Base-by-base conservation (phyloP, 2,888 invertebrate species). In the Dolichomitus sp. region DNA sequence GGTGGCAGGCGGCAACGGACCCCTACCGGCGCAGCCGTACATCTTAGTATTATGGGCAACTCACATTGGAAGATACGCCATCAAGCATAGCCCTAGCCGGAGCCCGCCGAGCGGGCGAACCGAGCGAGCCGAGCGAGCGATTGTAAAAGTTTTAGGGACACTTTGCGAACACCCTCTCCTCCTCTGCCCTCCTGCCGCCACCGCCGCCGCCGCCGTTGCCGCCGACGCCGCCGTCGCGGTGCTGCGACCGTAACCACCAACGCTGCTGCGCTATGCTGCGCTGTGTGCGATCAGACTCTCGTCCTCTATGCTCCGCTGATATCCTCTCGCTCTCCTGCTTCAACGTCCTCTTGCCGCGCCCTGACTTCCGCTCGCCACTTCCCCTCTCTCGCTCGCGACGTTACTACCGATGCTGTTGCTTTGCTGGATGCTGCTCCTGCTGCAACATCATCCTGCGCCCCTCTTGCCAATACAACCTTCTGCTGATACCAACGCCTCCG, bases 51-150 rank as follows among this genome's bases (percentile, higher is more conserved):
- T 95, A 95, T 95, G 95, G 95, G 94, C 95, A 94, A 95, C 95
- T 95, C 95, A 95, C 95, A 95, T 95, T 95, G 95, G 95, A 95
- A 95, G 95, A 95, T 95, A 94, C 95, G 95, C 95, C 95, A 95
- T 95, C 95, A 95, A 95, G 95, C 94, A 95, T 94, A 94, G 94
- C 94, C 94, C 94, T 93, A 93, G 93, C 93, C 88, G 89, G 92
- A 89, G 91, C 79, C 89, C 91, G 94, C 94, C 94, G 94, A 94
- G 94, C 94, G 93, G 91, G 93, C 93, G 90, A 90, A 89, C 76
- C 88, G 88, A 88, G 88, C 88, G 89, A 94, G 94, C 80, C 94
- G 93, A 93, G 93, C 94, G 93, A 93, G 91, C 94, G 95, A 95
- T 95, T 95, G 95, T 95, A 95, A 95, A 95, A 95, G 94, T 95